Base-by-base conservation (phyloP, 2,888 invertebrate genomes). In the Labia minor region DNA sequence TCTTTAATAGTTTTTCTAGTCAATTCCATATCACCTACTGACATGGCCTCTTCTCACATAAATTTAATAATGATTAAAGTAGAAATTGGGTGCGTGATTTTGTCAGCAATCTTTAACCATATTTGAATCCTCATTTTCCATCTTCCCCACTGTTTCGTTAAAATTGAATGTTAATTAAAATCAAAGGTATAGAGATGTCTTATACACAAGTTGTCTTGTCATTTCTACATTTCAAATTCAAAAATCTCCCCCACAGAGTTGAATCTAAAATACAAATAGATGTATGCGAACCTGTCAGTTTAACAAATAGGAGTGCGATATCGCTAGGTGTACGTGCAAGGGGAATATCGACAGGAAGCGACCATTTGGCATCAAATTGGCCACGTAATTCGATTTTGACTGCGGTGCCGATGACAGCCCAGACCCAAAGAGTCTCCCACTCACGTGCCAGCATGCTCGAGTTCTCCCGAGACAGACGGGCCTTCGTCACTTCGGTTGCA, bases 221-320 rank as follows among this genome's bases (percentile, higher is more conserved):
- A 26, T 8, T n/a, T 6, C 26, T 3, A 26, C 6, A 49, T 49
- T 49, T 49, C n/a, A 14, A 49, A 49, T 49, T 49, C 49, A 49
- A 49, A 49, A 49, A 49, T 49, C 14, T n/a, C 49, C 16, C 49
- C 49, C 49, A 49, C 16, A 2, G 3, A n/a, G 2, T 49, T 14
- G 49, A 49, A 49, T 49, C 49, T 49, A 49, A 49, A 49, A 49
- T 49, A 49, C 49, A 49, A 49, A 49, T 49, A 49, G 49, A 49
- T 49, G 49, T 49, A 49, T 49, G 49, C 49, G n/a, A 3, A 49
- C 6, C 49, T 49, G 49, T 49, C 49, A 49, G 49, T 49, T 49
- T 49, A 49, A 49, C 49, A 49, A 49, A 49, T 49, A 49, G 49
- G 14, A 49, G 49, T 49, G 14, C 49, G 49, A 49, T 49, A 49